These are phyloP conservation scores for Bombyx huttoni DNA, from an alignment of 2,888 invertebrate genomes.

Conservation along the genomic window DNA sequence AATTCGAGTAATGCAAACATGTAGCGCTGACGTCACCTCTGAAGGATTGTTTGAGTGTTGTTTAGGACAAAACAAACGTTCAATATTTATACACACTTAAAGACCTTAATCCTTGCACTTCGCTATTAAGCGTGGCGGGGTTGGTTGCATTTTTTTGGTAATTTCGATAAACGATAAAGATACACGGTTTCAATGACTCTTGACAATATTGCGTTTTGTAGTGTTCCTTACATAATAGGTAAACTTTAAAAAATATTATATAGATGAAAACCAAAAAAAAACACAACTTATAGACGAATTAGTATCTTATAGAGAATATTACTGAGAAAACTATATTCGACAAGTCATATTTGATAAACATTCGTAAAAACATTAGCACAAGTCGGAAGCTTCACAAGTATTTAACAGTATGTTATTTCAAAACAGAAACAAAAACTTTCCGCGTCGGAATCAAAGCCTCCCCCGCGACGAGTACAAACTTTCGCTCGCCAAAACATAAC, in stretches of 20 bases:
- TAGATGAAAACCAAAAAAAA: too few relatives aligned
- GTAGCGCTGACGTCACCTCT: not conserved
- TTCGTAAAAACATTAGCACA: too few relatives aligned
- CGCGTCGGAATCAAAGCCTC: slow-evolving; percentile 41
- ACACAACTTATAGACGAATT: too few relatives aligned
- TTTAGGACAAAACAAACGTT: not conserved
- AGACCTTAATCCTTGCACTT: not conserved
- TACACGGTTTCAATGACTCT: too few relatives aligned
- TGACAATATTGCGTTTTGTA: too few relatives aligned
- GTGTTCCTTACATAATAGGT: too few relatives aligned
- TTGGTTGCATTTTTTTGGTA: not conserved
- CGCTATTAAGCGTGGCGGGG: not conserved
- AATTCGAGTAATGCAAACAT: not conserved
- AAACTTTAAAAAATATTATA: too few relatives aligned
- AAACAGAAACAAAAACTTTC: slow-evolving; percentile 6
- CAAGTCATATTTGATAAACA: too few relatives aligned
- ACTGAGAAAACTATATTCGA: too few relatives aligned
- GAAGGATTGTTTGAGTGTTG: not conserved
- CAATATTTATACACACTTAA: not conserved
- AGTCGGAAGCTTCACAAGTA: not conserved
- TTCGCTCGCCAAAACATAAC: slow-evolving; percentile 11
- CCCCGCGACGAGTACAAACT: slow-evolving; percentile 22
- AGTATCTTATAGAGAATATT: too few relatives aligned
- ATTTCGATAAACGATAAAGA: too few relatives aligned
- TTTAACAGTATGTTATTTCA: not conserved